phyloP scores from a whole-genome alignment of 2,888 invertebrate genomes.

The Priocnemis perturbator region DNA sequence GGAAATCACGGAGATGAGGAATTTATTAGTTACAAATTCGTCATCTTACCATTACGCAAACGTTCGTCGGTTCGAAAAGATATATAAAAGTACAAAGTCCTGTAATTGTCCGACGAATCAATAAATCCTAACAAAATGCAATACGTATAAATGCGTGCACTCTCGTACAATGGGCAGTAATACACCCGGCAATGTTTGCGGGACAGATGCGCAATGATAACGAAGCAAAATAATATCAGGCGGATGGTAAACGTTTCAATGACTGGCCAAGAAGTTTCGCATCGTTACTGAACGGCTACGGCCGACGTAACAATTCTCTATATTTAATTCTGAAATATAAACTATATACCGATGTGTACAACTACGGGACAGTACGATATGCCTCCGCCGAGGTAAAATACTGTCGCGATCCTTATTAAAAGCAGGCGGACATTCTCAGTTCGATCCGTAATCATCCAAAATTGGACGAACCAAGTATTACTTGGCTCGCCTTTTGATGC shows the following conservation, averaged over 20 bases:
- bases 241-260: conserved; percentile 2
- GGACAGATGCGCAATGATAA: no score
- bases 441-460: conserved; percentile 8
- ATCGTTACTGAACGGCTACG: conserved; percentile 22
- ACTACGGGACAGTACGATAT: conserved; percentile 40
- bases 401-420: conserved; percentile 22
- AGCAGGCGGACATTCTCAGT: conserved; percentile 18
- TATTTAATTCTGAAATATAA: conserved; percentile 49
- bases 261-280: conserved; percentile 35
- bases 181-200: conserved; percentile 4
- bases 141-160: conserved; percentile 14
- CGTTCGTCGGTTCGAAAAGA: conserved; percentile 24
- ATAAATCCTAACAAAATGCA: conserved; percentile 19
- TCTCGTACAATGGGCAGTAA: conserved; percentile 7
- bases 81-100: conserved; percentile 59
- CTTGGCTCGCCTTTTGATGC: neutral
- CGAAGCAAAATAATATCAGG: no score
- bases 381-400: conserved; percentile 19
- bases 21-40: neutral
- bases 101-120: conserved; percentile 41
- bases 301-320: conserved; percentile 39
- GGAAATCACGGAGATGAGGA: neutral
- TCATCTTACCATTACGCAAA: conserved; percentile 9
- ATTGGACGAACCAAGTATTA: conserved; percentile 6
- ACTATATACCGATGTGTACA: conserved; percentile 45